Evolutionary conservation across 1,140 invertebrate genomes (phyloP).

Genomic region (Pemphigus obesinymphae): DNA sequence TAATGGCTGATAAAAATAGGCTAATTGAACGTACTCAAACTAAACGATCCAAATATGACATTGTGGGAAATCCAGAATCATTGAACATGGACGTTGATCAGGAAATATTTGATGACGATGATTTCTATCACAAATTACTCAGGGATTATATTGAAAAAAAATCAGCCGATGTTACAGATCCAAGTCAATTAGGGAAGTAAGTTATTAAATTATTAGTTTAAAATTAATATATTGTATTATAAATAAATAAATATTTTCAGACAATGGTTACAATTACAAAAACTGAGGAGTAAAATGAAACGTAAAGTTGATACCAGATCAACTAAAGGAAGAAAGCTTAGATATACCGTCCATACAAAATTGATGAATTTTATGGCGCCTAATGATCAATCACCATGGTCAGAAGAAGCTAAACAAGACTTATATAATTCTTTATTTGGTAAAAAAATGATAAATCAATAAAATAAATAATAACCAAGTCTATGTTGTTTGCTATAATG

Average conservation of each 20-base stretch:
- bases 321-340: slow-evolving; percentile 78
- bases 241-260: slow-evolving; percentile 49
- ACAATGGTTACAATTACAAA: slow-evolving; percentile 87
- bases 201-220: background rate
- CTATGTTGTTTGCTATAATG: background rate
- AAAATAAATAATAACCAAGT: background rate
- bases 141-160: slow-evolving; percentile 89
- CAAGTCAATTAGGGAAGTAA: slow-evolving; percentile 59
- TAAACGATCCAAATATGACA: slow-evolving; percentile 68
- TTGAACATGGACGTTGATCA: slow-evolving; percentile 62
- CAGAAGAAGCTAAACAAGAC: slow-evolving; percentile 35
- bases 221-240: background rate
- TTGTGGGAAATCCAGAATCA: slow-evolving; percentile 58
- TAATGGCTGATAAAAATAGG: slow-evolving; percentile 70
- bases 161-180: slow-evolving; percentile 73
- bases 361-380: slow-evolving; percentile 93
- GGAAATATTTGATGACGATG: slow-evolving; percentile 94
- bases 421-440: slow-evolving; percentile 39
- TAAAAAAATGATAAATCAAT: slow-evolving; percentile 8
- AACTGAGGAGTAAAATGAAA: slow-evolving; percentile 56
- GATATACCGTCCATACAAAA: slow-evolving; percentile 86
- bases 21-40: slow-evolving; percentile 75
- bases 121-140: slow-evolving; percentile 92
- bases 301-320: slow-evolving; percentile 47
- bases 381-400: slow-evolving; percentile 9